Conservation (phyloP, 2,113 vertebrate genomes). For the Leucosticte australis region DNA sequence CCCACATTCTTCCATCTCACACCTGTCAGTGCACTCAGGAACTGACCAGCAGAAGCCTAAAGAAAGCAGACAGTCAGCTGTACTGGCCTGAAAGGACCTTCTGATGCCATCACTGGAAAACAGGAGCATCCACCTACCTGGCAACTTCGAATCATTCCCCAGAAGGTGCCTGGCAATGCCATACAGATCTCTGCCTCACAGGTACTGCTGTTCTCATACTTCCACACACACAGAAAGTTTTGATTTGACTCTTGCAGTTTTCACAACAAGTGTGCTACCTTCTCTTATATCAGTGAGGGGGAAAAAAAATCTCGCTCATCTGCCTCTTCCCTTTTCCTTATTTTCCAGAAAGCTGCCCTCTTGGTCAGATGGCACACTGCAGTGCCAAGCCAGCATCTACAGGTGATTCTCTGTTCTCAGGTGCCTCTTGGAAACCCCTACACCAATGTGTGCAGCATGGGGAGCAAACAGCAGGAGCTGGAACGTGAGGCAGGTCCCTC, state of each 20-base stretch:
- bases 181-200: neutral
- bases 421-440: neutral
- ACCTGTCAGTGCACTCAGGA: neutral
- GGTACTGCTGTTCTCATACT: neutral
- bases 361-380: neutral
- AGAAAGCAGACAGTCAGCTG: neutral
- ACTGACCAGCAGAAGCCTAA: neutral
- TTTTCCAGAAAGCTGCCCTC: neutral
- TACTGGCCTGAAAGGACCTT: neutral
- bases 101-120: neutral
- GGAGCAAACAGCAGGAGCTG: neutral
- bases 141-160: neutral
- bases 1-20: neutral
- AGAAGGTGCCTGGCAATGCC: neutral
- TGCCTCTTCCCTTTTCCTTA: neutral
- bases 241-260: neutral
- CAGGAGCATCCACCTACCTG: neutral
- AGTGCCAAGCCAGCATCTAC: neutral
- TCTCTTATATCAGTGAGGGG: fast-evolving
- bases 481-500: neutral
- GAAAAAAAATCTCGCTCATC: neutral
- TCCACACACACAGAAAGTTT: neutral
- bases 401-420: neutral
- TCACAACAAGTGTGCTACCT: neutral
- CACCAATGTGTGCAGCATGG: neutral